Evolutionary conservation across 2,888 invertebrate species (phyloP).

Genomic region (Ametastegia equiseti): DNA sequence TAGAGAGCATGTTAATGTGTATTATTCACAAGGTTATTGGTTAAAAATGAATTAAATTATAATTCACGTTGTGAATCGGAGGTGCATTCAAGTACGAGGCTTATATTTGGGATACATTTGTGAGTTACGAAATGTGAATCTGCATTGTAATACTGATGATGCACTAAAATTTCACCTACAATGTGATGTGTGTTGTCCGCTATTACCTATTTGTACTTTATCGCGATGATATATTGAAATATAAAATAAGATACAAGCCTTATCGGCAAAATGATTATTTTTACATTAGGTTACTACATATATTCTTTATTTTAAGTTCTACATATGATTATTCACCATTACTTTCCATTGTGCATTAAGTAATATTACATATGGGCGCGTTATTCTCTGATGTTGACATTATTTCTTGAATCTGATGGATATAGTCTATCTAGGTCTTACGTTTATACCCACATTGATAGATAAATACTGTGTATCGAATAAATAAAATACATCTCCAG

Average conservation of each 20-base stretch:
- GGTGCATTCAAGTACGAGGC: neutral
- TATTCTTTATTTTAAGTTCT: neutral
- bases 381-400: neutral
- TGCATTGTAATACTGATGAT: neutral
- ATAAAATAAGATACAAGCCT: neutral
- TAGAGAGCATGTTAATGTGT: neutral
- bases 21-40: neutral
- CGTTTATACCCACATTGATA: neutral
- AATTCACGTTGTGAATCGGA: neutral
- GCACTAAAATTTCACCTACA: too few relatives aligned
- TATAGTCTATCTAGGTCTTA: neutral
- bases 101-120: neutral
- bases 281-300: neutral
- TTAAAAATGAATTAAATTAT: neutral
- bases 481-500: constrained; percentile 38
- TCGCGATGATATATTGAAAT: too few relatives aligned
- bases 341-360: neutral
- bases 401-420: neutral
- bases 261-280: neutral
- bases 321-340: neutral
- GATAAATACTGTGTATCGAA: constrained; percentile 16
- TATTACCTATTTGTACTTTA: too few relatives aligned
- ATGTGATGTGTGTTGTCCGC: too few relatives aligned
- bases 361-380: neutral
- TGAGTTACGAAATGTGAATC: neutral